phyloP scores from a whole-genome alignment of 2,888 invertebrate genomes.

The Tolmerus cingulatus region DNA sequence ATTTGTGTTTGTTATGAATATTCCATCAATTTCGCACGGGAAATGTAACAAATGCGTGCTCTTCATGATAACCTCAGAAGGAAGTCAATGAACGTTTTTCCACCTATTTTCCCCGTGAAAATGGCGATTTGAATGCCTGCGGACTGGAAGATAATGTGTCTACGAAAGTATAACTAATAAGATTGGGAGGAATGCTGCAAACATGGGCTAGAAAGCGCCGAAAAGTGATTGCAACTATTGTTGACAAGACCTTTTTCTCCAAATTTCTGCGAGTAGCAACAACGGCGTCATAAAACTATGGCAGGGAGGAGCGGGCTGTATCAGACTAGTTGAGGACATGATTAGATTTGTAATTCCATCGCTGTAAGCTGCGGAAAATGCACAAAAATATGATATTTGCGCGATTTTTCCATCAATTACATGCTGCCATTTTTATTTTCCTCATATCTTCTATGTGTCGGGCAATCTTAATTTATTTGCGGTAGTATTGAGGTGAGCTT shows the following conservation, averaged over 20 bases:
- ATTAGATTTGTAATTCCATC: neutral
- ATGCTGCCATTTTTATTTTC: slow-evolving; percentile 49
- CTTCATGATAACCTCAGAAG: neutral
- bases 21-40: neutral
- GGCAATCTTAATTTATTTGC: neutral
- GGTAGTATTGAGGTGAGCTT: neutral
- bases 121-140: neutral
- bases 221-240: neutral
- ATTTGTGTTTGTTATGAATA: neutral
- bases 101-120: neutral
- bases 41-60: neutral
- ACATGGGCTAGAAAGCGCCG: neutral
- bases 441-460: slow-evolving; percentile 7
- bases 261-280: neutral
- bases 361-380: neutral
- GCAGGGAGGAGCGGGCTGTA: neutral
- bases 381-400: slow-evolving; percentile 19
- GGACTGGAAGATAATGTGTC: neutral
- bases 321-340: neutral
- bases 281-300: neutral
- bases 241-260: slow-evolving; percentile 2
- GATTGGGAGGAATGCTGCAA: neutral
- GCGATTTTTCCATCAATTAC: slow-evolving; percentile 39
- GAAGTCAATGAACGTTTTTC: neutral
- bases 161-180: neutral